A percentile compares a stretch with the other conserved stretches of the same genome.
Evolutionary conservation across 1,140 invertebrate genomes (phyloP).

Genomic region (Coptotermes formosanus): DNA sequence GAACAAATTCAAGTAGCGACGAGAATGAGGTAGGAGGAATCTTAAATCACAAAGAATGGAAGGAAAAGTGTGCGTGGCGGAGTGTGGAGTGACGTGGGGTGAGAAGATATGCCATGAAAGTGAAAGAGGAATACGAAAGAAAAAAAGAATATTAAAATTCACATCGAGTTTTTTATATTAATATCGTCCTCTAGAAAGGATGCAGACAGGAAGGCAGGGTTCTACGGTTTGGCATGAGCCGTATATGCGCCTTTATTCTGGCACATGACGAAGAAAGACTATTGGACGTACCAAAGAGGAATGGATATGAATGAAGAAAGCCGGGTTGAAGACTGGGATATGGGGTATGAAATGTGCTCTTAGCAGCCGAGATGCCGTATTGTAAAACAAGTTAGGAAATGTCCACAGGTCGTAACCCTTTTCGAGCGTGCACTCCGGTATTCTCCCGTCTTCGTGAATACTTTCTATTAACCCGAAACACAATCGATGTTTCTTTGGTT

Average conservation of each 20-base stretch:
- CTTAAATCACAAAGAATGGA: neutral
- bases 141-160: constrained; percentile 7
- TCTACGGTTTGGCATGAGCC: neutral
- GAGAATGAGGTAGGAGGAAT: neutral
- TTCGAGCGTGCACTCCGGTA: too few relatives aligned
- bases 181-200: neutral
- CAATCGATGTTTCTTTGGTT: too few relatives aligned
- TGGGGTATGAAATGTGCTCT: neutral
- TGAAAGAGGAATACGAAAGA: neutral
- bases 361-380: neutral
- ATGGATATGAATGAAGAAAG: neutral
- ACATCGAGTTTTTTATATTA: constrained; percentile 5
- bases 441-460: too few relatives aligned
- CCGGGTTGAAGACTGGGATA: neutral
- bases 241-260: neutral
- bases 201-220: neutral
- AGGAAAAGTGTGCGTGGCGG: neutral
- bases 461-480: too few relatives aligned
- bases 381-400: too few relatives aligned
- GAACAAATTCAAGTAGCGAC: neutral
- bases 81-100: neutral
- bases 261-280: neutral
- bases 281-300: neutral
- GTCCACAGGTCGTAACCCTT: too few relatives aligned
- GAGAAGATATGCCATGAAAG: neutral